A percentile compares a stretch with the other conserved stretches of the same genome.
Conservation (phyloP, 1,140 invertebrate species). For the Bilobella aurantiaca region DNA sequence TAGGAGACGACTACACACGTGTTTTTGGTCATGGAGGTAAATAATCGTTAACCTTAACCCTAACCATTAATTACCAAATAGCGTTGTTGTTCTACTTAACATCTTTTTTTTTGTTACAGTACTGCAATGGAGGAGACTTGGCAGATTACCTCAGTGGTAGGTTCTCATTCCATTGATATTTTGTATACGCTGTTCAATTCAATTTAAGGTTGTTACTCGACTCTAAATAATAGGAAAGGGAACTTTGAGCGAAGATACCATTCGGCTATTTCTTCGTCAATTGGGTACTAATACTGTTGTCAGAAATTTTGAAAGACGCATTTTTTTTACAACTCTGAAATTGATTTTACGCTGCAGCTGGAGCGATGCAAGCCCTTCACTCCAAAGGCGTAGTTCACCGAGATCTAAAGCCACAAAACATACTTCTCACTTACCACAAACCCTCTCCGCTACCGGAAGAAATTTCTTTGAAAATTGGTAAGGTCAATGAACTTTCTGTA, state of each 20-base stretch:
- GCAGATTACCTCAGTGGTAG: conserved; percentile 89
- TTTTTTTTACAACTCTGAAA: too few relatives aligned
- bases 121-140: conserved; percentile 97
- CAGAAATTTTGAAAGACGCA: conserved; percentile 18
- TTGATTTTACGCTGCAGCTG: conserved; percentile 51
- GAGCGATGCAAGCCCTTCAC: conserved; percentile 91
- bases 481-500: conserved; percentile 26
- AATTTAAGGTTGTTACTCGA: too few relatives aligned
- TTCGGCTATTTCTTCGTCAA: conserved; percentile 86
- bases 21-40: conserved; percentile 93
- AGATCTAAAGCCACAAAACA: conserved; percentile 97
- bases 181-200: conserved; percentile 19
- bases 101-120: conserved; percentile 49
- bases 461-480: conserved; percentile 90
- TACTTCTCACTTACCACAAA: conserved; percentile 71
- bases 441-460: conserved; percentile 75
- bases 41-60: too few relatives aligned
- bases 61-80: too few relatives aligned
- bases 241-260: conserved; percentile 92
- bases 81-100: conserved; percentile 23
- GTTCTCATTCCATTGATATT: conserved; percentile 34
- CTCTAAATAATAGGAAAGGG: conserved; percentile 57
- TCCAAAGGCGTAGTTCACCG: conserved; percentile 96
- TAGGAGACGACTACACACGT: conserved; percentile 83
- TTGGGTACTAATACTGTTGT: conserved; percentile 52